Percentiles rank a stretch among this genome's conserved stretches.
phyloP scores from a whole-genome alignment of 2,797 vertebrate genomes.

The Diplodus sargus region DNA sequence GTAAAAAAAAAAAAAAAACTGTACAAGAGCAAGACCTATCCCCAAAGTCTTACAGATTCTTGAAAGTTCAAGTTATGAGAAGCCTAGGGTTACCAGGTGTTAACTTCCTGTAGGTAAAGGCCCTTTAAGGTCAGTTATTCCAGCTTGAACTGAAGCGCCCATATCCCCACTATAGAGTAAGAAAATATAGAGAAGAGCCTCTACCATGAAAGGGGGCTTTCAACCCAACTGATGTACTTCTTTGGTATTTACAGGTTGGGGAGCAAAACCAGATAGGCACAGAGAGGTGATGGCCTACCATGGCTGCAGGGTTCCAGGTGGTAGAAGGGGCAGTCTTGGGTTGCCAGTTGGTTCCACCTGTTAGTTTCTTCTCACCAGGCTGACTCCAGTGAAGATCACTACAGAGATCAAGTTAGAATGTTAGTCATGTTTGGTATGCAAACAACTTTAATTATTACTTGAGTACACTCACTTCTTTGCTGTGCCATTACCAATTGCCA shows the following conservation, averaged over 20 bases:
- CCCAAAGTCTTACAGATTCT: no score
- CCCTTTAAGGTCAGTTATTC: background rate
- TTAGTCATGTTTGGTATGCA: background rate
- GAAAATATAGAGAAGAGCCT: background rate
- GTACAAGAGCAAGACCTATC: no score
- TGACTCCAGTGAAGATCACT: slow-evolving; percentile 98
- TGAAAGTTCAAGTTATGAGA: no score
- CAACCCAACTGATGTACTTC: background rate
- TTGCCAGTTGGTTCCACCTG: slow-evolving; percentile 96
- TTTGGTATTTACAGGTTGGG: background rate
- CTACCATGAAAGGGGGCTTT: background rate
- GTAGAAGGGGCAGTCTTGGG: slow-evolving; percentile 94
- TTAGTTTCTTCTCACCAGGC: slow-evolving; percentile 95
- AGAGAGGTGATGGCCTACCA: slow-evolving; percentile 83
- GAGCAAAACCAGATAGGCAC: background rate
- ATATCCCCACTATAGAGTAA: background rate
- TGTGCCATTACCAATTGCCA: slow-evolving; percentile 95
- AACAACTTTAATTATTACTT: background rate
- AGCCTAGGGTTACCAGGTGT: no score
- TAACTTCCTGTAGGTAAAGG: background rate
- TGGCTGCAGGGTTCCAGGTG: slow-evolving; percentile 94
- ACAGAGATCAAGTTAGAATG: slow-evolving; percentile 43
- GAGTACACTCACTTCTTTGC: slow-evolving; percentile 90
- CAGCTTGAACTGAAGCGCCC: background rate
- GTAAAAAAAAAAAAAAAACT: no score